phyloP scores from a whole-genome alignment of 2,797 vertebrate species.

The Notoglanidium macrostoma region DNA sequence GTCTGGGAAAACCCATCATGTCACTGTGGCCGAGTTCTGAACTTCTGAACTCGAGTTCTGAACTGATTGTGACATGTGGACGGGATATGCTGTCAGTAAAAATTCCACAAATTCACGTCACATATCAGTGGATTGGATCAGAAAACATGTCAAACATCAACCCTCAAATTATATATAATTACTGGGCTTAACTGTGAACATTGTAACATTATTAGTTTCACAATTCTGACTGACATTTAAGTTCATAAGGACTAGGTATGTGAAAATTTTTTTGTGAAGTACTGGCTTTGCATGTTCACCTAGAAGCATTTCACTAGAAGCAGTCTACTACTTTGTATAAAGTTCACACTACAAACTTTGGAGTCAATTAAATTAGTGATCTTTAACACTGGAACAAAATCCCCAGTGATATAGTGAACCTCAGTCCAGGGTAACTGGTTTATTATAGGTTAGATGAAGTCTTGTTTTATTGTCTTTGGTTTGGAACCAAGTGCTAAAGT shows the following conservation, averaged over 20 bases:
- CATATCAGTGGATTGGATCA: background rate
- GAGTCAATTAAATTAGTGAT: background rate
- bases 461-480: background rate
- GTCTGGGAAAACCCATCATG: background rate
- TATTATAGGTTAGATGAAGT: slow-evolving; percentile 13
- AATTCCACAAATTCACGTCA: background rate
- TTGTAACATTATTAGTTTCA: no score
- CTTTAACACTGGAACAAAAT: slow-evolving; percentile 3
- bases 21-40: background rate
- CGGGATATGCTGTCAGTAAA: background rate
- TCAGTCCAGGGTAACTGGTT: slow-evolving; percentile 4
- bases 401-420: background rate
- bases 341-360: slow-evolving; percentile 59
- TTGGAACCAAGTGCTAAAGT: background rate
- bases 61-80: background rate
- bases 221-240: background rate
- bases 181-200: background rate
- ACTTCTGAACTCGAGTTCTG: no score
- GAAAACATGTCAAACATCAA: background rate
- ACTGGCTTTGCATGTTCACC: no score
- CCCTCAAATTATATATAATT: no score
- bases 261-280: background rate
- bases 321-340: background rate
- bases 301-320: background rate
- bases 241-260: background rate